Percentiles rank a stretch among this genome's conserved stretches.
phyloP scores from a whole-genome alignment of 1,140 invertebrate species.

The Caerostris extrusa region DNA sequence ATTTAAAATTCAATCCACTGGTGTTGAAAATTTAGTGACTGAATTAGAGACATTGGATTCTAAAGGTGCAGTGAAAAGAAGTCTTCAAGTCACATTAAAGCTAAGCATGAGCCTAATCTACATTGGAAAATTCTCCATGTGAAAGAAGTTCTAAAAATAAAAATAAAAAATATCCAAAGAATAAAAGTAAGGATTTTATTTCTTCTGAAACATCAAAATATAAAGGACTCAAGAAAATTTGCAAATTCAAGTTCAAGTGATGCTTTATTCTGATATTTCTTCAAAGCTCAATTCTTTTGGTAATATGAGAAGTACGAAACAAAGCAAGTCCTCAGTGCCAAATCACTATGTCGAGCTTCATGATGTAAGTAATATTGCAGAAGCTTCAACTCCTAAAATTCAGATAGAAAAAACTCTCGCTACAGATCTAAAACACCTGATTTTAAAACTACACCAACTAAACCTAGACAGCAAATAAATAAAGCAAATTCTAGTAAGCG shows the following conservation, averaged over 20 bases:
- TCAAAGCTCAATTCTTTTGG: conserved; percentile 68
- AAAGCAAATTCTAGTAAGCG: background rate
- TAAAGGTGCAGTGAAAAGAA: conserved; percentile 26
- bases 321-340: conserved; percentile 54
- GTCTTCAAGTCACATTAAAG: background rate
- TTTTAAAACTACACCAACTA: conserved; percentile 10
- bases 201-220: conserved; percentile 8
- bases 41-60: background rate
- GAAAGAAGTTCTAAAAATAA: conserved; percentile 12
- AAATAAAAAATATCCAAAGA: background rate
- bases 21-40: background rate
- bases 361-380: background rate
- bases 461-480: background rate
- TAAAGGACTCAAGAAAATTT: background rate
- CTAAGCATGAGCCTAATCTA: background rate
- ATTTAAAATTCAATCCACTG: background rate
- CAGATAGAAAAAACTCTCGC: conserved; percentile 10
- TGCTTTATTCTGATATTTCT: conserved; percentile 46
- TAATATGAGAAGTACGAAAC: conserved; percentile 65
- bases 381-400: background rate
- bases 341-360: conserved; percentile 47
- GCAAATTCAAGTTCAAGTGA: background rate
- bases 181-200: background rate
- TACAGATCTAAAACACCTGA: conserved; percentile 75
- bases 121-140: background rate